Conservation (phyloP, 2,888 invertebrate genomes). For the Agapetus fuscipes region DNA sequence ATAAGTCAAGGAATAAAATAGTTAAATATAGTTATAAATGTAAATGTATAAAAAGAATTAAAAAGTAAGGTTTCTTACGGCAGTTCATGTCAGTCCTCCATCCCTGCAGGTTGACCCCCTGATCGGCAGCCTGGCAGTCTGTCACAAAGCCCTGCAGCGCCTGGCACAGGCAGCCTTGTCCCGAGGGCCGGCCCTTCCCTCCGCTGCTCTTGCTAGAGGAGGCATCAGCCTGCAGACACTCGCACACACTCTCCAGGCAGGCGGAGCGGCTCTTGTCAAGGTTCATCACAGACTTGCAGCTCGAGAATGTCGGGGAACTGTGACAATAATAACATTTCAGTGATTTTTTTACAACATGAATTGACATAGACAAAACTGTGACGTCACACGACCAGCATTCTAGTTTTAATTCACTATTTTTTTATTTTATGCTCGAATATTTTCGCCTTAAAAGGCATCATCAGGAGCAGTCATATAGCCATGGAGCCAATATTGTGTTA, state of each 20-base stretch:
- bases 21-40: too few species aligned
- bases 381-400: too few species aligned
- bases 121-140: constrained; percentile 59
- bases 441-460: too few species aligned
- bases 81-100: constrained; percentile 67
- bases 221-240: constrained; percentile 53
- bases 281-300: constrained; percentile 54
- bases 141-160: constrained; percentile 61
- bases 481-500: too few species aligned
- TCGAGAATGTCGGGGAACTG: constrained; percentile 54
- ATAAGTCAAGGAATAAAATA: too few species aligned
- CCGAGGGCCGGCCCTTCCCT: constrained; percentile 26
- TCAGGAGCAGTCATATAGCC: too few species aligned
- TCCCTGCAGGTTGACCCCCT: constrained; percentile 51
- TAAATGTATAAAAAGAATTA: neutral
- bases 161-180: constrained; percentile 54
- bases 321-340: too few species aligned
- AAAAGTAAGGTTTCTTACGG: constrained; percentile 39
- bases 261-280: constrained; percentile 59
- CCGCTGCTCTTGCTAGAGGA: constrained; percentile 24
- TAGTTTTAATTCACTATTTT: too few species aligned
- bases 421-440: too few species aligned
- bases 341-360: too few species aligned
- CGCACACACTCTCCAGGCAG: constrained; percentile 68
- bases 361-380: too few species aligned